A percentile compares a stretch with the other conserved stretches of the same genome.
phyloP scores from a whole-genome alignment of 2,888 invertebrate genomes.

The Petrophora chlorosata region DNA sequence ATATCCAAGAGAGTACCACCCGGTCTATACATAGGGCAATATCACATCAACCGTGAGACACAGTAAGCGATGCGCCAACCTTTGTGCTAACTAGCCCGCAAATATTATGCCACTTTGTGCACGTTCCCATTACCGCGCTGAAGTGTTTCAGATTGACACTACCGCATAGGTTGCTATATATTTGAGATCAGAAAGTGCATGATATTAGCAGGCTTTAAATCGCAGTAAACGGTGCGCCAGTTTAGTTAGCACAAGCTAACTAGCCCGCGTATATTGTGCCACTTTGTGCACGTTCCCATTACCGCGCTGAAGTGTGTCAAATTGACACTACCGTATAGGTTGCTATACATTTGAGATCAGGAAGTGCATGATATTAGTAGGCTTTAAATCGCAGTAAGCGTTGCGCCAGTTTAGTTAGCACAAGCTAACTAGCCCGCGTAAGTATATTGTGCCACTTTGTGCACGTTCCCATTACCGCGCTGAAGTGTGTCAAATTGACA shows the following conservation, averaged over 20 bases:
- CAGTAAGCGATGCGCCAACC: slow-evolving; percentile 42
- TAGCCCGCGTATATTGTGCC: slow-evolving; percentile 51
- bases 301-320: not conserved
- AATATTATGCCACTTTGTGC: slow-evolving; percentile 47
- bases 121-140: slow-evolving; percentile 20
- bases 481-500: not conserved
- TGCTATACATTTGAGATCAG: not conserved
- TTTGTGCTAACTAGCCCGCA: slow-evolving; percentile 56
- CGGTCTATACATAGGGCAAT: slow-evolving; percentile 43
- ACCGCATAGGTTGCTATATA: not conserved
- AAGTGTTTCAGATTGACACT: not conserved
- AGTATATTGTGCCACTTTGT: slow-evolving; percentile 48
- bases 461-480: slow-evolving; percentile 23
- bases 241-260: slow-evolving; percentile 58
- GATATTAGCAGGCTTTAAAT: too few relatives aligned
- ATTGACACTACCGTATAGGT: not conserved
- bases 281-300: slow-evolving; percentile 36
- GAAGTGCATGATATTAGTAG: too few relatives aligned
- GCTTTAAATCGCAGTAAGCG: slow-evolving; percentile 38
- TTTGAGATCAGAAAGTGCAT: too few relatives aligned
- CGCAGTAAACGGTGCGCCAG: slow-evolving; percentile 42
- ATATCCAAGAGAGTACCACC: too few relatives aligned
- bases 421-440: slow-evolving; percentile 54
- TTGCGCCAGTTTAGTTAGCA: slow-evolving; percentile 51
- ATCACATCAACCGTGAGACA: slow-evolving; percentile 47